Base-by-base conservation (phyloP, 1,140 invertebrate genomes). In the Temnothorax curvispinosus region DNA sequence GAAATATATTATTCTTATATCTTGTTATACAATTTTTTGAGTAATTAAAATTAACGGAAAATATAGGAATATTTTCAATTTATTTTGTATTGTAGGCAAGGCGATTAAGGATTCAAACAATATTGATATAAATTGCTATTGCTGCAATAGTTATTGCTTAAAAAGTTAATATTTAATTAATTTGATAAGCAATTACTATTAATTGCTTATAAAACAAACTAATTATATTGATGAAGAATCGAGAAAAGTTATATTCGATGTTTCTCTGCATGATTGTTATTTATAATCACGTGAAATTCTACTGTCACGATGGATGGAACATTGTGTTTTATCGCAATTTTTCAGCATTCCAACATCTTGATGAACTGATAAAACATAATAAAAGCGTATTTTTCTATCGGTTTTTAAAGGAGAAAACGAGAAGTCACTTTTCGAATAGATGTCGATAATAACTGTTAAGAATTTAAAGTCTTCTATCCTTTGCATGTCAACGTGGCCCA, bases 401-500 rank as follows among this genome's bases (percentile, higher is more conserved):
- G 41, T 72, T 81, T 86, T 62, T 71, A 72, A 9, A 62, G 18
- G 27, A 27, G 41, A 75, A 78, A 27, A 50, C 41, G 27, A 35
- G 4, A 72, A 50, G 50, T 81, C 50, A 50, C 47, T 71, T 69
- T 60, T 47, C 54, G 27, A 47, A 18, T 35, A 27, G 47, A 52
- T 71, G 21, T 69, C 54, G 41, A 47, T 84, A 74, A 82, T 78
- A 86, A 58, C 76, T 89, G 75, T 89, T 87, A 87, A 62, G 64
- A 64, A 87, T 80, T 44, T 67, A n/a, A 89, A 89, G 67, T 74
- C 58, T 86, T 89, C 47, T 86, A 80, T 86, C 44, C 65, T 75
- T 65, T 77, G 44, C 85, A 64, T 75, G 69, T 80, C 56, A 27
- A 80, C 81, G 74, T 86, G 87, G 81, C 71, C 52, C 88, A 87